Base-by-base conservation (phyloP, 2,888 invertebrate species). In the Elaeidobius kamerunicus region DNA sequence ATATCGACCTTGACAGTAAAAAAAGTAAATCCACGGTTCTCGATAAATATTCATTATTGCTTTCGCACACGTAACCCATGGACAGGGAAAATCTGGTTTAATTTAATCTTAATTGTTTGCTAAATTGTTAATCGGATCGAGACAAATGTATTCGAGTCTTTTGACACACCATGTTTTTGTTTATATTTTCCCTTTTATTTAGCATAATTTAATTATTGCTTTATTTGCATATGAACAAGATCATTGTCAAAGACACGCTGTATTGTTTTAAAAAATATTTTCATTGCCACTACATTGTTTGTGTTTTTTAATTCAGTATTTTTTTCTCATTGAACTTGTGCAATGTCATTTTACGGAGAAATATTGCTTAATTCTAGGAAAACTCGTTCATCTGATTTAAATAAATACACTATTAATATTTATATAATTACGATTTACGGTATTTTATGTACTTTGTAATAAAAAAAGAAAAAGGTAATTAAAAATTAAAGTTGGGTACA, bases 21-120 rank as follows among this genome's bases (percentile, higher is more conserved):
- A 58, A 59, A 61, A 43, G 48, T 46, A 47, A 47, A n/a, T n/a
- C n/a, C n/a, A 35, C 17, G 35, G 44, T 45, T 44, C 32, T 41
- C 56, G 36, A 56, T 56, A 56, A 56, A 56, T 56, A 56, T 53
- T 53, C 56, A 56, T 56, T 55, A 49, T 55, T 51, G 44, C 38
- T 47, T 50, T 53, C 40, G 45, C 54, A 35, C 45, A 45, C 43
- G n/a, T 52, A 55, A 6, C 4, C 4, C 47, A 51, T 38, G 51
- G 42, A 12, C 47, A 51, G 55, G 51, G 43, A 55, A 55, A 55
- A 55, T 55, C 55, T 48, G 55, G 52, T 52, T 52, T 40, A 46
- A 40, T 55, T 55, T 43, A 52, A 52, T 52, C 52, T 42, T 52
- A 52, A 56, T 56, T 56, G 56, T 55, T 55, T 47, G 51, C 38